These are phyloP conservation scores for Indri indri DNA, from an alignment of 2,113 vertebrate species.

Conservation along the genomic window DNA sequence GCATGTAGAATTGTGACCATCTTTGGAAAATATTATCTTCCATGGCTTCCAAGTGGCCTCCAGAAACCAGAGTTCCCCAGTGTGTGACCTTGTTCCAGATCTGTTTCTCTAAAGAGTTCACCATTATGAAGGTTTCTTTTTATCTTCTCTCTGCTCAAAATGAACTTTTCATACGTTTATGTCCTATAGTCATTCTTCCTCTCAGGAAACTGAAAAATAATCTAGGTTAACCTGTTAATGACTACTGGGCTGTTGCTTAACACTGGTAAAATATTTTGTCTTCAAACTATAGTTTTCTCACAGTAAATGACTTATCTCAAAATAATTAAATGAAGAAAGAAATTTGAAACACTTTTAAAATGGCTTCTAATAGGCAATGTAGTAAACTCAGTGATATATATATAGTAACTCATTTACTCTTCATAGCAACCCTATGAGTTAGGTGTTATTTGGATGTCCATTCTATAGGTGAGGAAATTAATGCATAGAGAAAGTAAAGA, in stretches of 20 bases:
- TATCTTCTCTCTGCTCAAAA: neutral
- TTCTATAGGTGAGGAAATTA: constrained; percentile 11
- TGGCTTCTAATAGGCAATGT: neutral
- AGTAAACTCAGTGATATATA: neutral
- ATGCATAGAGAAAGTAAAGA: neutral
- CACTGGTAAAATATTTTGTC: neutral
- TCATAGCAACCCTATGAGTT: neutral
- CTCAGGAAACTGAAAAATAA: neutral
- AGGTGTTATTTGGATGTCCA: neutral
- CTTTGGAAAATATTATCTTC: neutral
- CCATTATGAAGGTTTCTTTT: neutral
- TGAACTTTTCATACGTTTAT: neutral
- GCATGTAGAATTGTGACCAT: neutral
- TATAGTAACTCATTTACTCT: neutral
- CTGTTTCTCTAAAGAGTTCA: neutral
- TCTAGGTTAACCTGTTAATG: neutral
- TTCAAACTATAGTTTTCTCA: neutral
- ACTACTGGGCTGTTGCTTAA: neutral
- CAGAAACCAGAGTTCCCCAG: neutral
- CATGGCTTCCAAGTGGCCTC: neutral
- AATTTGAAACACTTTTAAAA: neutral
- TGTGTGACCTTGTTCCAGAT: neutral
- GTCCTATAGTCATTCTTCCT: neutral
- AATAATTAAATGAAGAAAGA: constrained; percentile 25
- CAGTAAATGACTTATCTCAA: neutral